Evolutionary conservation across 2,797 vertebrate species (phyloP).

Genomic region (Stomatorhinus walkeri): DNA sequence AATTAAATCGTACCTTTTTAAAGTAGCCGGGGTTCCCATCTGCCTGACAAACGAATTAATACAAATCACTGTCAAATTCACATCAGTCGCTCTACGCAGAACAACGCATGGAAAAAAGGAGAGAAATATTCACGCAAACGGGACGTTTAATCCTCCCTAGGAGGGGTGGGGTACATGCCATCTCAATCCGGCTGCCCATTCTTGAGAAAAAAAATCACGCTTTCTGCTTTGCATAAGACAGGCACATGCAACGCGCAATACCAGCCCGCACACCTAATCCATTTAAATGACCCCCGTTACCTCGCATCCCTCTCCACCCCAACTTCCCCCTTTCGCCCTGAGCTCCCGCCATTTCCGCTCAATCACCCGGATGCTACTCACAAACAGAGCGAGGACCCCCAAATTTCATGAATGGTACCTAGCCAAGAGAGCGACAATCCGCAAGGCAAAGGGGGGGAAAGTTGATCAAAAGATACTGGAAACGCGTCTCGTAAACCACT

Average conservation of each 20-base stretch:
- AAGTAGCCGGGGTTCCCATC: neutral
- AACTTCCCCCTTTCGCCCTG: constrained; percentile 57
- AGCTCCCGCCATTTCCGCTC: constrained; percentile 64
- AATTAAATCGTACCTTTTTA: constrained; percentile 11
- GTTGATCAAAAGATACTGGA: constrained; percentile 57
- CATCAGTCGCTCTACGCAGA: neutral
- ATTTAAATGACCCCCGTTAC: constrained; percentile 36
- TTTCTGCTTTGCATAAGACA: constrained; percentile 46
- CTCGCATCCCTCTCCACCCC: constrained; percentile 35
- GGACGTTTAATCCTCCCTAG: neutral
- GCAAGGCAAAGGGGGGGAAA: constrained; percentile 45
- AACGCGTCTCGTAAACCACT: constrained; percentile 42
- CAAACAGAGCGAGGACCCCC: constrained; percentile 45
- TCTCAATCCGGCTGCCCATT: constrained; percentile 15
- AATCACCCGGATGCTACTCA: constrained; percentile 58
- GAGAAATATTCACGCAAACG: constrained; percentile 2
- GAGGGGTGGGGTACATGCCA: neutral
- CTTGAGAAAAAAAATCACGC: constrained; percentile 36
- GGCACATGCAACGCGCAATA: constrained; percentile 38
- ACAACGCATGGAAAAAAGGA: neutral
- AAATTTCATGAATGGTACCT: constrained; percentile 66
- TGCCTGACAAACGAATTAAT: constrained; percentile 13
- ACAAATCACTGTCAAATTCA: neutral
- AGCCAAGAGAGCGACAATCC: constrained; percentile 65
- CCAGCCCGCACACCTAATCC: constrained; percentile 28